These are phyloP conservation scores for Actias luna DNA, from an alignment of 2,888 invertebrate genomes.

Conservation along the genomic window DNA sequence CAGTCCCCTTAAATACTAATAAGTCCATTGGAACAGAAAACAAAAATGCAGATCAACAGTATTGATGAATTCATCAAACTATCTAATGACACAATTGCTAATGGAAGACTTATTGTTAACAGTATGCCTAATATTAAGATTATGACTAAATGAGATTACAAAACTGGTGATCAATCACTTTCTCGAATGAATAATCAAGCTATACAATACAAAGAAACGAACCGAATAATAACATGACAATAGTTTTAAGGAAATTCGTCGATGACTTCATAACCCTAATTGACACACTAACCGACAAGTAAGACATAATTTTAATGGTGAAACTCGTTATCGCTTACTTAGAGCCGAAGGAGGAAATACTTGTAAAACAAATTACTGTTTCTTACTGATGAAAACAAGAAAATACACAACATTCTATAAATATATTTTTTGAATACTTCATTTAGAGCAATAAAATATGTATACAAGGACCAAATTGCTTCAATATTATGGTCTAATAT, in stretches of 20 bases:
- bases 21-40: background rate
- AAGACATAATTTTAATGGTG: conserved; percentile 15
- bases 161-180: background rate
- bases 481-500: background rate
- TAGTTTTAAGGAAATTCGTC: conserved; percentile 39
- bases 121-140: background rate
- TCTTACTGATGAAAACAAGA: background rate
- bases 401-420: background rate
- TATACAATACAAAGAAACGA: conserved; percentile 21
- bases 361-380: background rate
- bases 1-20: conserved; percentile 40
- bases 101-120: background rate
- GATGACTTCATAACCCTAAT: conserved; percentile 48
- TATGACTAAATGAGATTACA: background rate
- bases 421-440: background rate
- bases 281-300: conserved; percentile 37
- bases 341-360: conserved; percentile 12
- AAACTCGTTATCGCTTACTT: conserved; percentile 8
- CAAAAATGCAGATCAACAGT: too few species aligned
- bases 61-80: too few species aligned
- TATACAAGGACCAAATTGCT: background rate
- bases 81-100: background rate
- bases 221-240: conserved; percentile 35
- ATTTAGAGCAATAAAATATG: background rate
- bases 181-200: background rate